Percentiles rank a stretch among this genome's conserved stretches.
Evolutionary conservation across 2,888 invertebrate genomes (phyloP).

Genomic region (Argynnis bischoffii): DNA sequence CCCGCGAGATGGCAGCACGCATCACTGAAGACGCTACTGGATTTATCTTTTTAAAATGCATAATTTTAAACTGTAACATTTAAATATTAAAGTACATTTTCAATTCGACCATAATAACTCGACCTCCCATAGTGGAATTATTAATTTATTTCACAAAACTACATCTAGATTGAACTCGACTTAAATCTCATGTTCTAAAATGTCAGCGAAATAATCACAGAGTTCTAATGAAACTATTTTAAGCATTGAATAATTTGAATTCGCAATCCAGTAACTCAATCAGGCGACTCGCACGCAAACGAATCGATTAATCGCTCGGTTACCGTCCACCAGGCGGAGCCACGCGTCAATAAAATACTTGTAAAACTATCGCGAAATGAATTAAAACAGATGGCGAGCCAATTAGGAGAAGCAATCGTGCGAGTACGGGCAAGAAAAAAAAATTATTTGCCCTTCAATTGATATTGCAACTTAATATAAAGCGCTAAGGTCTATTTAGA

Average conservation of each 20-base stretch:
- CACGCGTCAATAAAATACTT: conserved; percentile 81
- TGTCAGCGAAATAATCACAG: conserved; percentile 12
- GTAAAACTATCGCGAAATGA: conserved; percentile 82
- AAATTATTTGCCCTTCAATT: conserved; percentile 49
- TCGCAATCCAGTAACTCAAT: conserved; percentile 57
- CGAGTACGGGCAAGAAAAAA: conserved; percentile 77
- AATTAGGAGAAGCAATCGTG: conserved; percentile 81
- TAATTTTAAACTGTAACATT: conserved; percentile 51
- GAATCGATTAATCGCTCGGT: conserved; percentile 78
- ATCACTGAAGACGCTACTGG: conserved; percentile 66
- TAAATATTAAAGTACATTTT: conserved; percentile 29
- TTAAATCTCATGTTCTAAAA: not conserved
- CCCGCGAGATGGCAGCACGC: conserved; percentile 78
- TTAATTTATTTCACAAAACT: conserved; percentile 10
- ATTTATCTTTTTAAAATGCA: conserved; percentile 55
- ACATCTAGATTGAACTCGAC: conserved; percentile 3
- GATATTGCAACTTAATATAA: conserved; percentile 52
- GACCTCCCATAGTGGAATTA: conserved; percentile 46
- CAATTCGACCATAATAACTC: conserved; percentile 5
- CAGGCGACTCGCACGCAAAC: conserved; percentile 72
- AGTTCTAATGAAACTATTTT: conserved; percentile 24
- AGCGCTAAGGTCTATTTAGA: conserved; percentile 55
- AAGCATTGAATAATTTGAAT: conserved; percentile 42
- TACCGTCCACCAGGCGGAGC: conserved; percentile 75
- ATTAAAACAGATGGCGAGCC: conserved; percentile 81